These are phyloP conservation scores for Hippopotamus amphibius DNA, from an alignment of 2,113 vertebrate species.

Conservation along the genomic window DNA sequence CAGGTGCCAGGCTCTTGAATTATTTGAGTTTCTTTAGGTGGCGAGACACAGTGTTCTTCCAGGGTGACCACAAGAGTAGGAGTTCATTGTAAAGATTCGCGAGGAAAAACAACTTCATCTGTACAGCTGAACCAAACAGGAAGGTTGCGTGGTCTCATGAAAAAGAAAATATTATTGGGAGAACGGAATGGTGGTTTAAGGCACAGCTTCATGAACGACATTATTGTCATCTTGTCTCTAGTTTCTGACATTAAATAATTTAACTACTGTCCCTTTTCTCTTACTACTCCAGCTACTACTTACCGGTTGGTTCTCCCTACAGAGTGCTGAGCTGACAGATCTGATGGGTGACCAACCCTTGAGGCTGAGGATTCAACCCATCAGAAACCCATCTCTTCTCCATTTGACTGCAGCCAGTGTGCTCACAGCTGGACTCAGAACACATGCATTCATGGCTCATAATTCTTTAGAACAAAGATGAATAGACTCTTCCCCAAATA, in stretches of 20 bases:
- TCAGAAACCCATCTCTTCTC: not conserved
- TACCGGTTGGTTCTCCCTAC: no score
- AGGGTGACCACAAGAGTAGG: accelerated
- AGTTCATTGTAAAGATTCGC: not conserved
- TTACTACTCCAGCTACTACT: not conserved
- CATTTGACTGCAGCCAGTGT: not conserved
- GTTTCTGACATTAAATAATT: accelerated
- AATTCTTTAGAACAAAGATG: not conserved
- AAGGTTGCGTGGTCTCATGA: no score
- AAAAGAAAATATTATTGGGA: accelerated
- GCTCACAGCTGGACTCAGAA: not conserved
- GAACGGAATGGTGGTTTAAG: no score
- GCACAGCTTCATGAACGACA: not conserved
- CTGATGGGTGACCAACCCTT: no score
- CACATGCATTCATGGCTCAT: accelerated
- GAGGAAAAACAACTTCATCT: not conserved
- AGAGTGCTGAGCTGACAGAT: not conserved
- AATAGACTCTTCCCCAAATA: no score
- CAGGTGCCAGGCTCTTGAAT: not conserved
- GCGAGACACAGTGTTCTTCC: not conserved
- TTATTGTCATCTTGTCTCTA: accelerated
- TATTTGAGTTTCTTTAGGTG: not conserved
- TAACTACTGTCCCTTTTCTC: not conserved
- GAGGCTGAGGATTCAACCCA: not conserved
- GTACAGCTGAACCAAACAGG: no score